Evolutionary conservation across 2,888 invertebrate species (phyloP).

Genomic region (Mystacides longicornis): DNA sequence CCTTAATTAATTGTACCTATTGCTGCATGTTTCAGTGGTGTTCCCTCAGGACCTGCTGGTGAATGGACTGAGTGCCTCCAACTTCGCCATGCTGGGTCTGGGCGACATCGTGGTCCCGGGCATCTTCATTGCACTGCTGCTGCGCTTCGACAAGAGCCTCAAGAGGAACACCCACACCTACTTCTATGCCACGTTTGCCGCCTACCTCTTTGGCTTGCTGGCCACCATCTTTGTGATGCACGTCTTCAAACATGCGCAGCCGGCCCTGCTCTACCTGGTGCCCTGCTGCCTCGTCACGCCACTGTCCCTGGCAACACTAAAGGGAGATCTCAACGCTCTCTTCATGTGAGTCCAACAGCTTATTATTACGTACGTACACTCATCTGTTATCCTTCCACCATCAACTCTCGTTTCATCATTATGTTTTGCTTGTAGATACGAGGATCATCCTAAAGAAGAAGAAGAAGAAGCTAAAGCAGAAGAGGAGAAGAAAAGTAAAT

Average conservation of each 20-base stretch:
- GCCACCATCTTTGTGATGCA: conserved; percentile 97
- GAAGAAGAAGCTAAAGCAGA: conserved; percentile 37
- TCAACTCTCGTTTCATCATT: background rate
- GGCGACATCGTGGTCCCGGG: conserved; percentile 99
- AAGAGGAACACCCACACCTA: conserved; percentile 75
- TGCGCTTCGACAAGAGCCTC: conserved; percentile 89
- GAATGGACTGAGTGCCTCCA: conserved; percentile 81
- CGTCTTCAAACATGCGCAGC: conserved; percentile 96
- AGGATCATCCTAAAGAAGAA: conserved; percentile 56
- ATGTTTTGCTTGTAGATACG: conserved; percentile 47
- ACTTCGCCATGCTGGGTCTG: conserved; percentile 98
- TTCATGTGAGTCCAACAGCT: conserved; percentile 68
- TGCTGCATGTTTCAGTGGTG: conserved; percentile 75
- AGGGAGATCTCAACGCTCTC: conserved; percentile 83
- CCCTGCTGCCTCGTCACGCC: conserved; percentile 94
- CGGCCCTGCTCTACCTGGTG: conserved; percentile 93
- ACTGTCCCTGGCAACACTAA: conserved; percentile 73
- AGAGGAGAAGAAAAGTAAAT: conserved; percentile 10
- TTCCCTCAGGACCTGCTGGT: conserved; percentile 97
- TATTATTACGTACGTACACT: background rate
- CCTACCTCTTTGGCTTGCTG: conserved; percentile 89
- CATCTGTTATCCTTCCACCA: conserved; percentile 1
- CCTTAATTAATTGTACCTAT: too few species aligned
- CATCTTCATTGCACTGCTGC: conserved; percentile 93
- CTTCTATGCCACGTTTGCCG: conserved; percentile 85